A percentile compares a stretch with the other conserved stretches of the same genome.
Conservation (phyloP, 92 coral and sea anemone species). For the Zoanthus sansibaricus region DNA sequence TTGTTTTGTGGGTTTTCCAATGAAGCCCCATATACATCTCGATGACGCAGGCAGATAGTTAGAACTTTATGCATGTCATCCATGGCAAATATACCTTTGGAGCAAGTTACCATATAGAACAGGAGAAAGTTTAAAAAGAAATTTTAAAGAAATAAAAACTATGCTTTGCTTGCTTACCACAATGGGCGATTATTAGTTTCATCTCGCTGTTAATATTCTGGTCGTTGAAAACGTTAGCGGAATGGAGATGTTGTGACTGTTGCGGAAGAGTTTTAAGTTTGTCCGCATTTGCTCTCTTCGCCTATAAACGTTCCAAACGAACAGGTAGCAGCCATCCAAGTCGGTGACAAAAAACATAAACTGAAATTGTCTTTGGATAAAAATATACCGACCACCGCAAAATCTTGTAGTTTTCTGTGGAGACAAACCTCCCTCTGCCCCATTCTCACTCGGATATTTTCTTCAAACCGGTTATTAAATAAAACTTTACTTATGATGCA, state of each 20-base stretch:
- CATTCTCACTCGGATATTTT: slow-evolving; percentile 11
- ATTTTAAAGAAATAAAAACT: neutral
- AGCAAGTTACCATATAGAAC: neutral
- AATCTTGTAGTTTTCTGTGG: neutral
- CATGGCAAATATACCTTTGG: slow-evolving; percentile 34
- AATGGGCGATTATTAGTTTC: slow-evolving; percentile 11
- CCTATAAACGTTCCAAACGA: neutral
- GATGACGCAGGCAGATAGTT: neutral
- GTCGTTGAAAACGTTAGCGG: slow-evolving; percentile 34
- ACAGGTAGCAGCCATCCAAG: slow-evolving; percentile 20
- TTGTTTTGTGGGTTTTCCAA: slow-evolving; percentile 34
- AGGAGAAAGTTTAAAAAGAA: neutral
- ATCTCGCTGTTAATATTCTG: slow-evolving; percentile 38
- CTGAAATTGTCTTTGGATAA: slow-evolving; percentile 10
- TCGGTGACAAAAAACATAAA: slow-evolving; percentile 11
- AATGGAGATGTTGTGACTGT: slow-evolving; percentile 40
- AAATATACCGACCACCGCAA: slow-evolving; percentile 15
- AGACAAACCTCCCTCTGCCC: slow-evolving; percentile 15
- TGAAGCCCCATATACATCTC: slow-evolving; percentile 45
- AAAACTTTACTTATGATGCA: neutral
- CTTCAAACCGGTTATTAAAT: neutral
- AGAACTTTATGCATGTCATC: slow-evolving; percentile 21
- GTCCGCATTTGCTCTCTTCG: neutral
- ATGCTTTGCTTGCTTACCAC: slow-evolving; percentile 42
- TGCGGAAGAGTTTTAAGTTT: neutral